These are phyloP conservation scores for Neoascia interrupta DNA, from an alignment of 2,888 invertebrate species.

Conservation along the genomic window DNA sequence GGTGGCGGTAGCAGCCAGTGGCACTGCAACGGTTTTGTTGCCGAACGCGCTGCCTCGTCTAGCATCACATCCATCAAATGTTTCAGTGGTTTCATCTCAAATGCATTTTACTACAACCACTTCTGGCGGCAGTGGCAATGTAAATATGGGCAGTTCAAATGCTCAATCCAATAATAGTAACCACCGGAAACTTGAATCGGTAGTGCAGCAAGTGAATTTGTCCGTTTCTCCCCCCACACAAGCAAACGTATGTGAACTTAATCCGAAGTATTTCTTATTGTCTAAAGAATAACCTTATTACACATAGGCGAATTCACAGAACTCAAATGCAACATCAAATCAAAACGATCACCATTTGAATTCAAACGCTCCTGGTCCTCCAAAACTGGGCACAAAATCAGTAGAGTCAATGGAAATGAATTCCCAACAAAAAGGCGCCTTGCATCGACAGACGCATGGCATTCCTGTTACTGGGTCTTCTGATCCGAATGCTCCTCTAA, in stretches of 20 bases:
- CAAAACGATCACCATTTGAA: constrained; percentile 78
- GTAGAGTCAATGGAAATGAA: constrained; percentile 80
- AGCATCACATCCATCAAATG: constrained; percentile 78
- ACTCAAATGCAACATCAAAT: constrained; percentile 72
- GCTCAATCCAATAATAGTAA: constrained; percentile 70
- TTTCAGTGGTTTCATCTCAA: constrained; percentile 71
- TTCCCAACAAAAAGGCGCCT: constrained; percentile 80
- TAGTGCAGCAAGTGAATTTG: constrained; percentile 72
- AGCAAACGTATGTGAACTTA: constrained; percentile 66
- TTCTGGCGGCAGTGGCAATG: constrained; percentile 73
- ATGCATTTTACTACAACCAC: constrained; percentile 74
- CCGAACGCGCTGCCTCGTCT: constrained; percentile 82
- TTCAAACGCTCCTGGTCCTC: constrained; percentile 79
- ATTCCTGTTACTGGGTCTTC: constrained; percentile 73
- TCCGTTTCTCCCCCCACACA: constrained; percentile 62
- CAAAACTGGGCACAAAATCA: constrained; percentile 80
- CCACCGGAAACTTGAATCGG: constrained; percentile 54
- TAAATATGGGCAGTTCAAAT: constrained; percentile 75
- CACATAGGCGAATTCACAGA: constrained; percentile 73
- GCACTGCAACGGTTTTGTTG: constrained; percentile 77
- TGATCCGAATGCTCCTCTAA: constrained; percentile 67
- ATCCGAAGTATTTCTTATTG: neutral
- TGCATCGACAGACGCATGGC: constrained; percentile 70
- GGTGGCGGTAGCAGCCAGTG: constrained; percentile 71
- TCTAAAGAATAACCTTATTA: constrained; percentile 1